Evolutionary conservation across 2,888 invertebrate genomes (phyloP), one percentile per base, ranked within the genome.

Genomic region (Campopleginae sp.): DNA sequence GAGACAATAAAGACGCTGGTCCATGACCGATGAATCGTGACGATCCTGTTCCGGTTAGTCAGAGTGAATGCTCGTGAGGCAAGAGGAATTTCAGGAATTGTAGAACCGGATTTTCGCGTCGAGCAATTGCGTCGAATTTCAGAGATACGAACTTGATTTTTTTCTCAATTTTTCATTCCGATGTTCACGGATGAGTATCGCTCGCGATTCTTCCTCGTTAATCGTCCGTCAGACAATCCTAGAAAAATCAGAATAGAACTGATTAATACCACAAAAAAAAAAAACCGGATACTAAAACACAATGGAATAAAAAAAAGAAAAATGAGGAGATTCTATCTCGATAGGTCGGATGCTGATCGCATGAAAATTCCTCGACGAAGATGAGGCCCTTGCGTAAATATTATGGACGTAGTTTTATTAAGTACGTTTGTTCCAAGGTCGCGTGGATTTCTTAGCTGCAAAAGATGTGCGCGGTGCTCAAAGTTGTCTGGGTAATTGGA

Each of bases 231-330:
- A 8, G 23, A 33, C 33, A 63, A 63, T 63, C 63, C 27, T 51
- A 38, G 38, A 65, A n/a, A 63, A 63, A 63, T 65, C 65, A 65
- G 66, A 66, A 66, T 19, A 66, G 12, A 38, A 19, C 44, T 42
- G 66, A 66, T 38, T 38, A 38, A 65, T n/a, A 48, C 68, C 74
- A 68, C 72, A 76, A 70, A 74, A 66, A 72, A 80, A 80, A 54
- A 68, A 48, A 84, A 78, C 77, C 84, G 84, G 84, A 84, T 78
- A 48, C 80, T 76, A 66, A 48, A 75, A 82, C 65, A 65, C 42
- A 70, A 82, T 81, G 81, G 51, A 42, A 17, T 58, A 46, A 44
- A 74, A 74, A 63, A 48, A 79, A n/a, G n/a, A 58, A 72, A 75
- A 79, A 76, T 71, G 38, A 12, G 23, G 7, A 54, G 42, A 33